Evolutionary conservation across 2,888 invertebrate species (phyloP), one percentile per base, ranked within the genome.

Genomic region (Apamea anceps): DNA sequence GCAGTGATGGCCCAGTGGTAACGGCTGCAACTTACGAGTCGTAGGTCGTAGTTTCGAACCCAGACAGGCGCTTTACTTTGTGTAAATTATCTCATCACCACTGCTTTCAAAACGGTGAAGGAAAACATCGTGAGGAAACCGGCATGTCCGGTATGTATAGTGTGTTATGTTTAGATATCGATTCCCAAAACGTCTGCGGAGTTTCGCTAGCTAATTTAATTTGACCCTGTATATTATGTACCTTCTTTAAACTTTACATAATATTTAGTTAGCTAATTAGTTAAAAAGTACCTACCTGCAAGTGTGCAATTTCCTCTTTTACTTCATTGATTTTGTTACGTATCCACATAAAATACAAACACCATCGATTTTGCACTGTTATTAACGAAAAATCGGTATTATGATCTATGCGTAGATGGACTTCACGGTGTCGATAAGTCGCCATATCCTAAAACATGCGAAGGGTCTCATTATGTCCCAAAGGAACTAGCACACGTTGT

Each of bases 301-400:
- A 81, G 4, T 80, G 51, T 13, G 83, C 86, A 21, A 94, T 87
- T 45, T 91, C 71, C 3, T 85, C 75, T 83, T 90, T 92, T 3
- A 91, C 79, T 48, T 85, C 75, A 5, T 84, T 67, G 5, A 90
- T 82, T 54, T 88, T 78, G 28, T 82, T 76, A 21, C 89, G 86
- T 62, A 91, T 90, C 95, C 95, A 96, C 75, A 78, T 91, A 77
- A 94, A 96, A 85, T 96, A 96, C 70, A 95, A 77, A 28, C 88
- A 85, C 96, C 96, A 96, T 66, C 96, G 93, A 51, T 94, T 90
- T 72, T 85, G 71, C 0, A 68, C 13, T 32, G 81, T 72, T 12
- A 93, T 89, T 15, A n/a, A 37, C 7, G 84, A 82, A 78, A 89
- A 89, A 72, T 88, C 62, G 15, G 89, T 89, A 5, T 8, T 10